phyloP scores from a whole-genome alignment of 2,113 vertebrate genomes.

The Himantopus leucocephalus region DNA sequence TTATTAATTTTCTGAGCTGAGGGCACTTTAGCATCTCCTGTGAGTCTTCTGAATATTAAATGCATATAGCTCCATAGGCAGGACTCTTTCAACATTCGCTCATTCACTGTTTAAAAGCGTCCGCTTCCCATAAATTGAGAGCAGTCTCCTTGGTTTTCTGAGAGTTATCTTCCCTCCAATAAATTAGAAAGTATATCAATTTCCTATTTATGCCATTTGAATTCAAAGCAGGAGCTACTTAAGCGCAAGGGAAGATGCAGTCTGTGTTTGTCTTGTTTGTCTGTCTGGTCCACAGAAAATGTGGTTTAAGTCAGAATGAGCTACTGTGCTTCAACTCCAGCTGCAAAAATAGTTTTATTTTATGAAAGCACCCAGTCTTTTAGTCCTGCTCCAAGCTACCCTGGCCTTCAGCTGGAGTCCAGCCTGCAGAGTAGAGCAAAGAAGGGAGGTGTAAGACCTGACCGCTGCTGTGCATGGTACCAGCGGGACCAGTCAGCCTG shows the following conservation, averaged over 20 bases:
- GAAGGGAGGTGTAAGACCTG: neutral
- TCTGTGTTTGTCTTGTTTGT: neutral
- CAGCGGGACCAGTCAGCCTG: neutral
- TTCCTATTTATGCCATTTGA: conserved; percentile 51
- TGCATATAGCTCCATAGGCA: conserved; percentile 30
- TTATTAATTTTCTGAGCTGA: conserved; percentile 65
- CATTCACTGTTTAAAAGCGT: conserved; percentile 10
- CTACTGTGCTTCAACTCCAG: neutral
- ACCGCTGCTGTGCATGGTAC: fast-evolving
- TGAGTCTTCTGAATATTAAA: conserved; percentile 53
- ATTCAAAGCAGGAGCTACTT: conserved; percentile 58
- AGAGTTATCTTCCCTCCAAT: conserved; percentile 62
- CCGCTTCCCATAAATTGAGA: conserved; percentile 46
- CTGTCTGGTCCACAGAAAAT: conserved; percentile 4
- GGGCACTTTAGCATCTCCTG: conserved; percentile 59
- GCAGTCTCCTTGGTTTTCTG: conserved; percentile 13
- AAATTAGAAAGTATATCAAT: conserved; percentile 68
- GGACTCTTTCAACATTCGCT: conserved; percentile 35
- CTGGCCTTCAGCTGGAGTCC: neutral
- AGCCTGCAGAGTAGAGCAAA: neutral
- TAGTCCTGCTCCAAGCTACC: neutral
- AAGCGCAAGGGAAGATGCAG: neutral
- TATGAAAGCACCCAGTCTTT: conserved; percentile 5
- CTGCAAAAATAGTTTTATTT: conserved; percentile 14
- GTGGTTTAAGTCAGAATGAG: conserved; percentile 7